phyloP scores from a whole-genome alignment of 2,888 invertebrate species.

The Abscondita cerata region DNA sequence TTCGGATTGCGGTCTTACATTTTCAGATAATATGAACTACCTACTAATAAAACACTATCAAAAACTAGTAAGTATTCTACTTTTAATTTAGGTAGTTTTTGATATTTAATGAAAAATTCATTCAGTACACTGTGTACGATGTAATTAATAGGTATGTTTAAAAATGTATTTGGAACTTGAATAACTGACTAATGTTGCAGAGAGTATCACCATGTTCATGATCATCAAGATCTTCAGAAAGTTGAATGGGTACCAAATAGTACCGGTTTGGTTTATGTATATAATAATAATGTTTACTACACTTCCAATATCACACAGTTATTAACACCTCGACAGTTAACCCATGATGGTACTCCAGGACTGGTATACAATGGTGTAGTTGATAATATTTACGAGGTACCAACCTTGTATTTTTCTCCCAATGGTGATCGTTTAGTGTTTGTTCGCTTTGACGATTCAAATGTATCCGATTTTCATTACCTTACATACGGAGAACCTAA shows the following conservation, averaged over 20 bases:
- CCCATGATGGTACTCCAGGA: conserved; percentile 67
- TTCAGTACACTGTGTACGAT: conserved; percentile 69
- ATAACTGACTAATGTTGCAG: conserved; percentile 56
- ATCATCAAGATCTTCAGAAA: conserved; percentile 65
- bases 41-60: conserved; percentile 48
- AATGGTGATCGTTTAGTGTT: conserved; percentile 73
- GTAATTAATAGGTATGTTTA: conserved; percentile 63
- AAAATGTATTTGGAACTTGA: too few species aligned
- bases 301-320: conserved; percentile 51
- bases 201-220: conserved; percentile 59
- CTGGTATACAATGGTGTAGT: conserved; percentile 82
- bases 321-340: conserved; percentile 55
- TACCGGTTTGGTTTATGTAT: conserved; percentile 68
- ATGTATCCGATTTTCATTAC: conserved; percentile 70
- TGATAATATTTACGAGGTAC: conserved; percentile 93
- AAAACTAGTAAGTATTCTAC: conserved; percentile 45
- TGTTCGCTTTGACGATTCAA: conserved; percentile 74
- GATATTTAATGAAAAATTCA: conserved; percentile 71
- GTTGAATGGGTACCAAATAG: conserved; percentile 66
- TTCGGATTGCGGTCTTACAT: conserved; percentile 47
- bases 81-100: conserved; percentile 54
- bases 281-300: conserved; percentile 74
- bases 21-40: conserved; percentile 51
- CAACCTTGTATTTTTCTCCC: conserved; percentile 83
- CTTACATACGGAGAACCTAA: conserved; percentile 67